Percentiles rank a stretch among this genome's conserved stretches.
These are phyloP conservation scores for Rambutsinella grinnellia DNA, from an alignment of 2,888 invertebrate genomes.

Conservation along the genomic window DNA sequence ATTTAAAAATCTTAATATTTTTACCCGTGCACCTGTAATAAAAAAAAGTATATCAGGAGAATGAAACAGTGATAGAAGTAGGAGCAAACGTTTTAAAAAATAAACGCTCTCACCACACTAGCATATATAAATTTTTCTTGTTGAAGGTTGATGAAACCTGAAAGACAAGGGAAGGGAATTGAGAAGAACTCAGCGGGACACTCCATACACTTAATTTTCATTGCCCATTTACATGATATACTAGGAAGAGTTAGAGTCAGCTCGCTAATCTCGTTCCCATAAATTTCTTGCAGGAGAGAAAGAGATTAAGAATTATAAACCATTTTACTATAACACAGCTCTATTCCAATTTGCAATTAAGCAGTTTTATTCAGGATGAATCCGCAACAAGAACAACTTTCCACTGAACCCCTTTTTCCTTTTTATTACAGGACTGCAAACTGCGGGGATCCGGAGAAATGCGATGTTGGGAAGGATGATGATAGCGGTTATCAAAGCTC, in stretches of 20 bases:
- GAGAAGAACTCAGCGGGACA: constrained; percentile 15
- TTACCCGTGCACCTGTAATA: too few species aligned
- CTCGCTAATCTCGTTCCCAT: too few species aligned
- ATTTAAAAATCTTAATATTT: too few species aligned
- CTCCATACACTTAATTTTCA: constrained; percentile 23
- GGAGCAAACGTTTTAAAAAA: too few species aligned
- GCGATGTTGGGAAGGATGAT: constrained; percentile 35
- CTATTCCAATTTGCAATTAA: constrained; percentile 30
- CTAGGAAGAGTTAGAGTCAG: too few species aligned
- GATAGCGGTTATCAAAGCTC: not conserved
- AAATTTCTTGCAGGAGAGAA: too few species aligned
- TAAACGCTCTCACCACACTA: not conserved
- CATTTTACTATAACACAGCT: too few species aligned
- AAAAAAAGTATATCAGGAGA: too few species aligned
- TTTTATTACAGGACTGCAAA: constrained; percentile 32
- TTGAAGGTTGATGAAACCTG: constrained; percentile 3
- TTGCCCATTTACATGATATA: constrained; percentile 11
- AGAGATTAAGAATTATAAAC: too few species aligned
- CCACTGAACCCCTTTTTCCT: not conserved
- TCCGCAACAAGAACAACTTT: not conserved
- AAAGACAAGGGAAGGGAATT: constrained; percentile 20
- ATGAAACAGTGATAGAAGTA: not conserved
- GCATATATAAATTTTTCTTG: not conserved
- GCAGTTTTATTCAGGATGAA: constrained; percentile 2
- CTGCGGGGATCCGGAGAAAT: constrained; percentile 56